Evolutionary conservation across 2,113 vertebrate species (phyloP).

Genomic region (Excalfactoria chinensis): DNA sequence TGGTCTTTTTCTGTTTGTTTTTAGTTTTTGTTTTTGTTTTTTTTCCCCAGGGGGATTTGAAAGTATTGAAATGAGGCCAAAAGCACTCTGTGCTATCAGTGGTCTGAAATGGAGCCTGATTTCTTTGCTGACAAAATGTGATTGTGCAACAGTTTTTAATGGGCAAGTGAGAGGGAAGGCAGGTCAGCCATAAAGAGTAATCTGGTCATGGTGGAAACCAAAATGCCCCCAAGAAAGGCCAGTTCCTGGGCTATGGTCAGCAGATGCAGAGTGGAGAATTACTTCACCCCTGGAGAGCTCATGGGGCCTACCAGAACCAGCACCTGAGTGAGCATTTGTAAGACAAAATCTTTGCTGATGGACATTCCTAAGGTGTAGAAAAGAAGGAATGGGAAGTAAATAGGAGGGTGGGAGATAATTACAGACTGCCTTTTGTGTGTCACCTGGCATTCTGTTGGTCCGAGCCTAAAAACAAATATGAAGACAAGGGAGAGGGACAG

Average conservation of each 20-base stretch:
- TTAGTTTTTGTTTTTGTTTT: no score
- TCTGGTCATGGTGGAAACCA: not conserved
- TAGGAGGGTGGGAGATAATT: not conserved
- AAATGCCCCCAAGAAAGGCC: not conserved
- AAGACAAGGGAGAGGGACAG: not conserved
- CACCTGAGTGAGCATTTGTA: not conserved
- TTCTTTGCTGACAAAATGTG: not conserved
- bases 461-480: not conserved
- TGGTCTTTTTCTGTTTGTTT: not conserved
- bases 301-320: not conserved
- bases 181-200: not conserved
- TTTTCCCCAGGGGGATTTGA: not conserved
- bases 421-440: not conserved
- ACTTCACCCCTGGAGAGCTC: not conserved
- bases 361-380: not conserved
- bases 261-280: not conserved
- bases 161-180: not conserved
- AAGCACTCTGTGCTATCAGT: not conserved
- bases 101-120: not conserved
- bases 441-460: not conserved
- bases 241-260: not conserved
- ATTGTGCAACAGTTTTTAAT: not conserved
- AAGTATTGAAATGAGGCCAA: not conserved
- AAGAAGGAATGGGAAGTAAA: not conserved
- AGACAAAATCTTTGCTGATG: not conserved